Evolutionary conservation across 1,140 invertebrate genomes (phyloP), one percentile per base, ranked within the genome.

Genomic region (Hormaphis cornu): DNA sequence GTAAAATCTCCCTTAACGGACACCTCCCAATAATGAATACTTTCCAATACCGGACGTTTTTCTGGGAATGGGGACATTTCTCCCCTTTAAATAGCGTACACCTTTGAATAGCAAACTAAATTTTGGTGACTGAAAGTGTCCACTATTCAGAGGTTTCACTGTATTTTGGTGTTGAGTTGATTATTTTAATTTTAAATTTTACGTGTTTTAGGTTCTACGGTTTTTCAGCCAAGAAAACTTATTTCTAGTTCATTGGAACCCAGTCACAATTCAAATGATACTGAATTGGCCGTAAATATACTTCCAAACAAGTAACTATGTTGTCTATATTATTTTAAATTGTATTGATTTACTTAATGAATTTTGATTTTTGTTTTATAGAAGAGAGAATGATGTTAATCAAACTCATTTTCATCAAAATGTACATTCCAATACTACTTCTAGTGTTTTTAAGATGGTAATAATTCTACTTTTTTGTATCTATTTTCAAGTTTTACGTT

Each of bases 201-300:
- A 26, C 2, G 26, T 59, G 35, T 59, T 33, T 33, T 66, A 66
- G 61, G 44, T 50, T 50, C 61, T 33, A 66, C 48, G 18, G 61
- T 66, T n/a, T 50, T 66, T 0, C 48, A 66, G 35, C 26, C 61
- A 26, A 66, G 61, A 48, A 66, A 24, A 22, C 37, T 58, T 8
- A 37, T 58, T 5, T 7, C 54, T 24, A 24, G 54, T 58, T 33
- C 33, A 16, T 40, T 58, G 16, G 54, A 58, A 37, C 20, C 54
- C 3, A 58, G 33, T 40, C 8, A 12, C 12, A 61, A 22, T 24
- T 61, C 26, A 46, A 63, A 35, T 66, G 50, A 50, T 50, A 46
- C 18, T 33, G n/a, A 24, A 24, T 22, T 48, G 44, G 50, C 14
- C 42, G 16, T n/a, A n/a, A n/a, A n/a, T n/a, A n/a, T n/a, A n/a